Base-by-base conservation (phyloP, 2,113 vertebrate species). In the Psilopogon haemacephalus region DNA sequence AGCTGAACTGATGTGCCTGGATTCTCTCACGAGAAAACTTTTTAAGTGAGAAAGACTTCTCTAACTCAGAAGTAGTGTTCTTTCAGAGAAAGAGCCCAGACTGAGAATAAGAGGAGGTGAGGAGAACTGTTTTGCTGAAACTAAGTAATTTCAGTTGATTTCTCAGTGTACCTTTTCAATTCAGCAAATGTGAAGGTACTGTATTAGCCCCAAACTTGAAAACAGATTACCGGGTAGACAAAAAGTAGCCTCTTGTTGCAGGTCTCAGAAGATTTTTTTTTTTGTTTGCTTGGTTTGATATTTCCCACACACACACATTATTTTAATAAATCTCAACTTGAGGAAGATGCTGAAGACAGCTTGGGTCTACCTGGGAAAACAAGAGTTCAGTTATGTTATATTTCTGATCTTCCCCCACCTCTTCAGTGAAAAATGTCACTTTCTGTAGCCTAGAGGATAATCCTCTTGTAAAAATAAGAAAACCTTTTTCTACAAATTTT, bases 281-380 rank as follows among this genome's bases (percentile, higher is more conserved):
- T 0, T 8, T 26, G 35, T 33, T 50, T 17, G 30, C 4, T 48
- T 48, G 27, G 13, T 56, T 63, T 62, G 26, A 24, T 62, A 32
- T 11, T 6, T 2, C 6, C 6, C 7, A 19, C 2, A 4, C 9
- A 7, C 27, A 11, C 40, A 42, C n/a, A 9, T 42, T 15, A 3
- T 32, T 78, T 79, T 21, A 54, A 11, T 60, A 84, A 65, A n/a
- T n/a, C 27, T 54, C 14, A 42, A 4, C 19, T 75, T 18, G 24
- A 8, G 33, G 33, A 38, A 71, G n/a, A 20, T 65, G 52, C 33
- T 60, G 40, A n/a, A 42, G 30, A 30, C 67, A 60, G 7, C 21
- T 90, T 73, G 69, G 32, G 28, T 72, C 35, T 60, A 10, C 28
- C 63, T 86, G 26, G 54, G 24, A 69, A 83, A 69, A 24, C 24